Evolutionary conservation across 2,113 vertebrate genomes (phyloP).

Genomic region (Coptodon rendalli): DNA sequence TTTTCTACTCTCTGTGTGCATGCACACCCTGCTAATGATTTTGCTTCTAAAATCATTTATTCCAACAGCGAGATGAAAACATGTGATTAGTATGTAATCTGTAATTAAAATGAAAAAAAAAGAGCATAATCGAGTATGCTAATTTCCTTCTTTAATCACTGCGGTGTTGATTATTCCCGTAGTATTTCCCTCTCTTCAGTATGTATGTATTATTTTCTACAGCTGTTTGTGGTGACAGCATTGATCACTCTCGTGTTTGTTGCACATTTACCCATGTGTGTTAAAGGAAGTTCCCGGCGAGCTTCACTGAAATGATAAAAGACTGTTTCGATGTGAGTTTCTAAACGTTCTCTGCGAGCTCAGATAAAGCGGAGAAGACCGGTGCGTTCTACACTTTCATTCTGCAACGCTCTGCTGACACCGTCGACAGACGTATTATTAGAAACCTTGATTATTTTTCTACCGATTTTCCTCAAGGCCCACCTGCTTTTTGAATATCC

Average conservation of each 20-base stretch:
- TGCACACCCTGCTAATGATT: background rate
- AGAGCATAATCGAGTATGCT: background rate
- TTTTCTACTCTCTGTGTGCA: background rate
- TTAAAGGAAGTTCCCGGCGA: background rate
- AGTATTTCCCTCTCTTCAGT: background rate
- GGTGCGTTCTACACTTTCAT: background rate
- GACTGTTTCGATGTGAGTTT: background rate
- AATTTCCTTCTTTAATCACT: background rate
- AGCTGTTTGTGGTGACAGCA: background rate
- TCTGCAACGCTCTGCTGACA: conserved; percentile 19
- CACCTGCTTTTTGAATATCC: conserved; percentile 59
- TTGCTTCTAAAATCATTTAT: background rate
- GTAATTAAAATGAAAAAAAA: background rate
- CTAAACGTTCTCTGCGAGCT: background rate
- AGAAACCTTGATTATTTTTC: conserved; percentile 48
- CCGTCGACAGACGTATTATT: conserved; percentile 41
- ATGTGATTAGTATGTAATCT: background rate
- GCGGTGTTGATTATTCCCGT: background rate
- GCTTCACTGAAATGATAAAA: background rate
- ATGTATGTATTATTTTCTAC: background rate
- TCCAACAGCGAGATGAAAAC: background rate
- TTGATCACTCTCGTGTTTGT: background rate
- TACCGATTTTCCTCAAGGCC: conserved; percentile 30
- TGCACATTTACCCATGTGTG: background rate
- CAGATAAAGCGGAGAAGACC: background rate